phyloP scores from a whole-genome alignment of 2,113 vertebrate species.

The Pelmatolapia mariae region DNA sequence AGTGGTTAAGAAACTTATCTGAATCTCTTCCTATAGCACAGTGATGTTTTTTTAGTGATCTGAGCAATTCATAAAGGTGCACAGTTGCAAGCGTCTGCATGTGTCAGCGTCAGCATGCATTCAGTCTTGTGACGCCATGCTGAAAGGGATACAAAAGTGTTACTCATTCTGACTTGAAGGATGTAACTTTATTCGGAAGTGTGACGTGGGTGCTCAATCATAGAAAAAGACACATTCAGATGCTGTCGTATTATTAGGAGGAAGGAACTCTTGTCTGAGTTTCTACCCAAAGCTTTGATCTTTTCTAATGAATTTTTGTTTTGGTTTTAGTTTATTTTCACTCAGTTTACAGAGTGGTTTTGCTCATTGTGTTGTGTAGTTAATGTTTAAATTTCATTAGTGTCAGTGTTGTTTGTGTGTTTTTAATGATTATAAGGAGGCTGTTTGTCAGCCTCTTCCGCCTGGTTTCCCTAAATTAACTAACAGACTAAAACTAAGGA shows the following conservation, averaged over 20 bases:
- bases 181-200: background rate
- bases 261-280: background rate
- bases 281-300: background rate
- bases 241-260: background rate
- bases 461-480: background rate
- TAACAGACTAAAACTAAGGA: background rate
- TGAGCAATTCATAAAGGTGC: background rate
- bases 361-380: background rate
- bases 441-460: background rate
- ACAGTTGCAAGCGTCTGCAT: background rate
- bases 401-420: background rate
- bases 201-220: background rate
- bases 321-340: background rate
- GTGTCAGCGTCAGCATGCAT: background rate
- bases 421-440: background rate
- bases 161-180: background rate
- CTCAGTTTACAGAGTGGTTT: background rate
- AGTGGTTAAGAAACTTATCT: background rate
- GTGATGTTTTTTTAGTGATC: background rate
- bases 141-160: background rate
- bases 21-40: background rate
- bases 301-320: background rate
- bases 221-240: background rate
- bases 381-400: background rate
- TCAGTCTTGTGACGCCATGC: background rate